Evolutionary conservation across 1,140 invertebrate species (phyloP).

Genomic region (Sycophila sp.): DNA sequence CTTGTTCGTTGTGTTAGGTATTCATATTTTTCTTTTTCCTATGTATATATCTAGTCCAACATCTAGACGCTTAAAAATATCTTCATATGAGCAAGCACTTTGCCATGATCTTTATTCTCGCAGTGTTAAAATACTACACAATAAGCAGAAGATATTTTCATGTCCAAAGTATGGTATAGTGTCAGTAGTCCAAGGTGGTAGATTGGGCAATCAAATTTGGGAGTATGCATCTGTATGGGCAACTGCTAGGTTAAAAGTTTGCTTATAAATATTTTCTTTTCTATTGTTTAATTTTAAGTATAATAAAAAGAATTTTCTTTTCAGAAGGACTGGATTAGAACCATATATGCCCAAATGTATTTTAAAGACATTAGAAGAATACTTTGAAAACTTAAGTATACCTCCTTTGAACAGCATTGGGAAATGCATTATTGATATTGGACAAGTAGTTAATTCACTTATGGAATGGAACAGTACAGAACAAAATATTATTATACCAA

Average conservation of each 20-base stretch:
- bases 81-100: conserved; percentile 68
- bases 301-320: conserved; percentile 7
- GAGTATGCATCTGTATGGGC: conserved; percentile 74
- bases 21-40: conserved; percentile 73
- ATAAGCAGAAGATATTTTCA: conserved; percentile 53
- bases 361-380: conserved; percentile 65
- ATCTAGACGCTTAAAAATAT: conserved; percentile 58
- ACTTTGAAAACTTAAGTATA: conserved; percentile 69
- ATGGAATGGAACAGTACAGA: conserved; percentile 70
- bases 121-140: conserved; percentile 54
- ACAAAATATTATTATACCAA: conserved; percentile 71
- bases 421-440: conserved; percentile 66
- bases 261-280: no score
- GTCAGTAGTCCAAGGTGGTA: conserved; percentile 69
- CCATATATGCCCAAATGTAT: conserved; percentile 71
- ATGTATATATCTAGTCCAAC: conserved; percentile 66
- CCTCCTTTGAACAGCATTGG: conserved; percentile 70
- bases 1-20: conserved; percentile 69
- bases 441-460: conserved; percentile 66
- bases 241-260: conserved; percentile 54
- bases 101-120: conserved; percentile 52
- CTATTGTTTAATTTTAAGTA: no score
- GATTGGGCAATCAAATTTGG: conserved; percentile 75
- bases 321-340: conserved; percentile 68
- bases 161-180: conserved; percentile 70